A percentile compares a stretch with the other conserved stretches of the same genome.
These are phyloP conservation scores for Scaptomyza reducta DNA, from an alignment of 2,888 invertebrate species.

Conservation along the genomic window DNA sequence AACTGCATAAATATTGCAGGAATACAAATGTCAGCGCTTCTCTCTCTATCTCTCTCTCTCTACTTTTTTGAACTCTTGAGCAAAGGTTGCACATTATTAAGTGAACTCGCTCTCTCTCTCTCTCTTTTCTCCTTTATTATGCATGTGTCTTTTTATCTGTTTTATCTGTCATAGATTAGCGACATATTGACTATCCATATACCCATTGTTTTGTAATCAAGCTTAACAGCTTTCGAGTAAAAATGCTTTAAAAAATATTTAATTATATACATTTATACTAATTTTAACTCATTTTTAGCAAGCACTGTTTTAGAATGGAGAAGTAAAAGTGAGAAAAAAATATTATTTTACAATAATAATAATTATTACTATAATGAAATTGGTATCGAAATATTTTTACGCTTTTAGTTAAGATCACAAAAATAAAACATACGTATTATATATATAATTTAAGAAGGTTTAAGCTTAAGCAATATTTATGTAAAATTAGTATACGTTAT, in stretches of 20 bases:
- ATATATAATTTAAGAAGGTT: no score
- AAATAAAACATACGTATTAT: neutral
- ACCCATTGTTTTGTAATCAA: conserved; percentile 1
- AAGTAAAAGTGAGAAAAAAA: no score
- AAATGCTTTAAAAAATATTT: no score
- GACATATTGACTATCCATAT: conserved; percentile 1
- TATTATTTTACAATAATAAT: no score
- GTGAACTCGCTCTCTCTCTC: neutral
- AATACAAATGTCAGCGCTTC: conserved; percentile 59
- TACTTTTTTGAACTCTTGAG: neutral
- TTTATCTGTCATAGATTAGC: neutral
- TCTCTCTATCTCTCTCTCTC: conserved; percentile 18
- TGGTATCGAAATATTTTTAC: neutral
- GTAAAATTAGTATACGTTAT: no score
- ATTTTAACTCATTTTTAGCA: no score
- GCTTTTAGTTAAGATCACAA: neutral
- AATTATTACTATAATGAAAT: no score
- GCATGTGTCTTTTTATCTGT: neutral
- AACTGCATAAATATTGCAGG: conserved; percentile 77
- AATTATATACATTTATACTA: no score
- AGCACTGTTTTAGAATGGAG: no score
- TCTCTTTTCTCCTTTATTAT: neutral
- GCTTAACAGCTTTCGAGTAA: neutral
- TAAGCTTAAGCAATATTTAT: no score
- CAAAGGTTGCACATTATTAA: neutral